Percentiles rank a stretch among this genome's conserved stretches.
Conservation (phyloP, 2,797 vertebrate species). For the Anas bernieri region DNA sequence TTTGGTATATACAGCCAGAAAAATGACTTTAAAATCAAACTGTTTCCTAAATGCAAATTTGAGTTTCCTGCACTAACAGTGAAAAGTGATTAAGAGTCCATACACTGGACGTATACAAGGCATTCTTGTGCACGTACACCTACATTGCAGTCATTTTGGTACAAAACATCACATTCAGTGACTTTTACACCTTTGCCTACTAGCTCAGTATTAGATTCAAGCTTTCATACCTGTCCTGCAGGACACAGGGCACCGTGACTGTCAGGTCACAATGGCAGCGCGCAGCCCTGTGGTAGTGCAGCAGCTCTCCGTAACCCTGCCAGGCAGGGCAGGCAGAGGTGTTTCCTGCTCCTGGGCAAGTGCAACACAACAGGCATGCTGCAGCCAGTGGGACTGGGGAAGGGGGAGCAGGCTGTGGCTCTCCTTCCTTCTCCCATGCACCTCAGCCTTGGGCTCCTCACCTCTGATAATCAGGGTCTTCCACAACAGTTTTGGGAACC, state of each 20-base stretch:
- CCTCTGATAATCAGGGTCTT: not conserved
- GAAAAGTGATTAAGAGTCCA: not conserved
- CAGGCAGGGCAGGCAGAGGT: fast-evolving
- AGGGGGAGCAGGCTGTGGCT: no score
- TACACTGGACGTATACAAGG: not conserved
- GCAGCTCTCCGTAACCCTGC: not conserved
- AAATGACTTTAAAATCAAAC: not conserved
- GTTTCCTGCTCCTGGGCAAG: not conserved
- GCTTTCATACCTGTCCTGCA: not conserved
- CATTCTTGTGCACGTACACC: not conserved
- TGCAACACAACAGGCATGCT: not conserved
- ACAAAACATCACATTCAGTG: not conserved
- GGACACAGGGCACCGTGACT: not conserved
- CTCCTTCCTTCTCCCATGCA: not conserved
- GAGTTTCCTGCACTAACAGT: not conserved
- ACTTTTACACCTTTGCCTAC: not conserved
- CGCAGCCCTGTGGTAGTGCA: not conserved
- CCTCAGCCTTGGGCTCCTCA: not conserved
- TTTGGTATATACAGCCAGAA: not conserved
- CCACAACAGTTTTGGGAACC: not conserved
- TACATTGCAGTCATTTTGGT: fast-evolving
- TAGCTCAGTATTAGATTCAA: not conserved
- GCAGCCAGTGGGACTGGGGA: not conserved
- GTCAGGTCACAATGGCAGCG: not conserved
- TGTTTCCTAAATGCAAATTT: not conserved